phyloP scores from a whole-genome alignment of 2,797 vertebrate species.

The Myioborus miniatus region DNA sequence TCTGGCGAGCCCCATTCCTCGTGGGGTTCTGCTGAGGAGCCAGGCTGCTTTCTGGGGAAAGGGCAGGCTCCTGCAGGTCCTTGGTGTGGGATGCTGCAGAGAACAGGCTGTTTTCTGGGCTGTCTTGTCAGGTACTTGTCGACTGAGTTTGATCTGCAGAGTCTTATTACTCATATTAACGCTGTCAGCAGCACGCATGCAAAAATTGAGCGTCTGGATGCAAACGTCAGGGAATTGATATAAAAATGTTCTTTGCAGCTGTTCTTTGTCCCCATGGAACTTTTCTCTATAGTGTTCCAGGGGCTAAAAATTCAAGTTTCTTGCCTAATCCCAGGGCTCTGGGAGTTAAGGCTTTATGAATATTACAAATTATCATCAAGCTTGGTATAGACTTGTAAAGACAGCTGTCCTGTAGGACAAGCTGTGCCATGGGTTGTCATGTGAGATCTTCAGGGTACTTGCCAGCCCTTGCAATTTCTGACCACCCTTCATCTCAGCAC shows the following conservation, averaged over 20 bases:
- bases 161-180: background rate
- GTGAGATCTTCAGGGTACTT: background rate
- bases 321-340: background rate
- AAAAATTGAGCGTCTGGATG: background rate
- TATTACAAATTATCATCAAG: background rate
- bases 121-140: background rate
- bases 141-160: background rate
- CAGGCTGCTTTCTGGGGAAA: background rate
- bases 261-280: background rate
- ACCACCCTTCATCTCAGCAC: background rate
- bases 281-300: background rate
- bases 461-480: background rate
- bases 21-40: background rate
- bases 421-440: rapidly evolving
- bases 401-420: background rate
- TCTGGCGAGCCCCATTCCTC: rapidly evolving
- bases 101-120: background rate
- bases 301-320: background rate
- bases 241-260: background rate
- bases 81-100: rapidly evolving
- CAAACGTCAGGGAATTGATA: background rate
- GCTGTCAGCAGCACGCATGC: background rate
- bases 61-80: constrained; percentile 1
- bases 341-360: background rate
- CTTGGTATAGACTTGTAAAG: background rate